Base-by-base conservation (phyloP, 2,888 invertebrate species). In the Drosophila borealis region DNA sequence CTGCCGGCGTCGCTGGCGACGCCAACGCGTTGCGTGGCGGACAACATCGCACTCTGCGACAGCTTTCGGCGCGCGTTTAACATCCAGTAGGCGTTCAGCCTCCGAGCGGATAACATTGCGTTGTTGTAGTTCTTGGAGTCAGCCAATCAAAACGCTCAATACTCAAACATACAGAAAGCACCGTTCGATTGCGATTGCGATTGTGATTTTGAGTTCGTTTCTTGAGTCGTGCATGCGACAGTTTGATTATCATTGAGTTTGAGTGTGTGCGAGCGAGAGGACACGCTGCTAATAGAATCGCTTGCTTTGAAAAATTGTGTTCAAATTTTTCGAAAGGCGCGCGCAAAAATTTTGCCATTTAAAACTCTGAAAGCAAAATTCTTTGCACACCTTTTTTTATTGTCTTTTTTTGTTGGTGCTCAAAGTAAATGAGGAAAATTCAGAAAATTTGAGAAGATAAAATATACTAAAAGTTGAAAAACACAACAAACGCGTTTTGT, bases 1-100 rank as follows among this genome's bases (percentile, higher is more conserved):
- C n/a, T 13, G 49, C 39, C 54, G 54, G 34, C 57, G 61, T 46
- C 42, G 36, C 54, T 37, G 51, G 21, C 54, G 29, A 34, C 50
- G 39, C 17, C 37, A 36, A 67, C 60, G 69, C 74, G 74, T 74
- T 72, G 74, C 69, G 78, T 73, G 44, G 53, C 64, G 54, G 57
- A 54, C 39, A 61, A 57, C 63, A 45, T 73, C 74, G 76, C 74
- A 76, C 70, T 76, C 72, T 87, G 81, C 75, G 74, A 71, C 81
- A 89, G 74, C 79, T 80, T 82, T 78, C 80, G 82, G 85, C 81
- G 84, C 77, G 74, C 81, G 74, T 68, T 74, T 57, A 78, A 80
- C 89, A 81, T 91, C 90, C 91, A 92, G 92, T 92, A 91, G 92
- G 92, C 92, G 91, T 91, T 91, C 92, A 91, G 92, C 92, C 92